Percentiles rank a stretch among this genome's conserved stretches.
phyloP scores from a whole-genome alignment of 2,113 vertebrate species.

The Zootoca vivipara region DNA sequence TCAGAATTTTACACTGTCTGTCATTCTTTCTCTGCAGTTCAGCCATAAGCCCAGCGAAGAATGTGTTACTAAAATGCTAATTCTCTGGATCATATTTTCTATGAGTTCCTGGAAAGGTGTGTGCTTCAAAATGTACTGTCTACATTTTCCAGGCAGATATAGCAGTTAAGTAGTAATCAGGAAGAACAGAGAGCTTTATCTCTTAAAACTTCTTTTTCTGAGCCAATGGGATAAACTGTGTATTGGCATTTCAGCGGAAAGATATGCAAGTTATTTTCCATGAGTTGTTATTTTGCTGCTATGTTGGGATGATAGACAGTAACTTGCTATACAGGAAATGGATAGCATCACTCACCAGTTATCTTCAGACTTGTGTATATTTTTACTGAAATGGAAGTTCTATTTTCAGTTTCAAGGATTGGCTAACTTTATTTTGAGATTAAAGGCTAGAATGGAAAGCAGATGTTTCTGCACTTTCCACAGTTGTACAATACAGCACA shows the following conservation, averaged over 20 bases:
- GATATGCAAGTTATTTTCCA: constrained; percentile 35
- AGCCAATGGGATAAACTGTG: neutral
- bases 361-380: constrained; percentile 67
- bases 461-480: constrained; percentile 56
- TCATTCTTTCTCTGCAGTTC: constrained; percentile 43
- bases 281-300: constrained; percentile 41
- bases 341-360: constrained; percentile 52
- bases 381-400: constrained; percentile 59
- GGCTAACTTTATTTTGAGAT: constrained; percentile 71
- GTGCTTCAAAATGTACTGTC: neutral
- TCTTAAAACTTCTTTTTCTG: constrained; percentile 4
- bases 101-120: constrained; percentile 47
- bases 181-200: neutral
- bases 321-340: constrained; percentile 61
- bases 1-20: constrained; percentile 24
- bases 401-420: constrained; percentile 70
- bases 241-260: constrained; percentile 18
- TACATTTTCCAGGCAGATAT: constrained; percentile 40
- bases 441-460: constrained; percentile 64
- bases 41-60: constrained; percentile 48
- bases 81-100: constrained; percentile 42
- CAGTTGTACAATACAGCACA: constrained; percentile 14
- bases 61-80: constrained; percentile 42
- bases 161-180: neutral
- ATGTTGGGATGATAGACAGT: constrained; percentile 46